These are phyloP conservation scores for Phenganax marumi DNA, from an alignment of 92 coral and sea anemone genomes.

Conservation along the genomic window DNA sequence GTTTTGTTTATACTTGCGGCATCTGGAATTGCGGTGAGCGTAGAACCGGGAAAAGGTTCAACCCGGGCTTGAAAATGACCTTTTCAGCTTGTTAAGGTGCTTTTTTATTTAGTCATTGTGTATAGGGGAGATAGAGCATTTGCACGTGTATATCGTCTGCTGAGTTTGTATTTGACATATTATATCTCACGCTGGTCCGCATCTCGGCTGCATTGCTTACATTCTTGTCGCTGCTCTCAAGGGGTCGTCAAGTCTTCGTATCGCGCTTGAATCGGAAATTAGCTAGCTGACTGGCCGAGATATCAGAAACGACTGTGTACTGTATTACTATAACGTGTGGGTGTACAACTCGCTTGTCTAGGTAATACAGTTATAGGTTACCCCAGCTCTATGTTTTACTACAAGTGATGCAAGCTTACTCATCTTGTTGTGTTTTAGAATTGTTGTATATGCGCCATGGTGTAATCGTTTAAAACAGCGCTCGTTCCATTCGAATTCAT, in stretches of 20 bases:
- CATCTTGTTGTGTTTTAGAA: constrained; percentile 23
- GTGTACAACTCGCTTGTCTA: constrained; percentile 17
- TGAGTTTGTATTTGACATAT: constrained; percentile 18
- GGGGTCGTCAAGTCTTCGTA: constrained; percentile 33
- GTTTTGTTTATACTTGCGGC: constrained; percentile 10
- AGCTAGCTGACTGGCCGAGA: constrained; percentile 25
- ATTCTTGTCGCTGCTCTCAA: constrained; percentile 45
- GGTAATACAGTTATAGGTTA: constrained; percentile 4
- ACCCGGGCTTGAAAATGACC: background rate
- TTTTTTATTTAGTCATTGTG: background rate
- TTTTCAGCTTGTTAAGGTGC: constrained; percentile 20
- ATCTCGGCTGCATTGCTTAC: constrained; percentile 31
- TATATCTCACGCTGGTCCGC: constrained; percentile 29
- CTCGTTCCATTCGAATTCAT: constrained; percentile 23
- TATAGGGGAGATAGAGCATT: constrained; percentile 18
- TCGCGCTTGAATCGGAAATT: constrained; percentile 46
- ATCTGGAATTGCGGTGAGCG: constrained; percentile 4
- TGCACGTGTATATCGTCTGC: constrained; percentile 98
- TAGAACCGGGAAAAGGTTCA: constrained; percentile 12
- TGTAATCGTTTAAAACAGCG: constrained; percentile 27
- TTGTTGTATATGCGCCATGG: constrained; percentile 11
- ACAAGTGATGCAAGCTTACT: background rate
- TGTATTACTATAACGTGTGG: background rate
- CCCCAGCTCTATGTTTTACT: background rate
- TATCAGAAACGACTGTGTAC: constrained; percentile 27